phyloP scores from a whole-genome alignment of 2,888 invertebrate species.

The Philopedon plagiatum region DNA sequence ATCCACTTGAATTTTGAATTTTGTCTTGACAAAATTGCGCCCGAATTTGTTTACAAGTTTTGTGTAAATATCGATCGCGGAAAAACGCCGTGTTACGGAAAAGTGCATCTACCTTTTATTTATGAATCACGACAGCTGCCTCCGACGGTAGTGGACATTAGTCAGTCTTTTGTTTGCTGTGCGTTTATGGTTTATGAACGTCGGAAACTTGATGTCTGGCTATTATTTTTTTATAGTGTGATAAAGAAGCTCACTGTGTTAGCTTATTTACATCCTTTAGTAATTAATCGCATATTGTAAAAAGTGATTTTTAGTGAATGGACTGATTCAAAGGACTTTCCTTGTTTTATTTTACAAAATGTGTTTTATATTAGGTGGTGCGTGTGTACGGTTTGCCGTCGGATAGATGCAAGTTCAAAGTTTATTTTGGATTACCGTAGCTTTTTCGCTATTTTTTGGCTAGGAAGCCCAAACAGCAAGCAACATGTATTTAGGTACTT shows the following conservation, averaged over 20 bases:
- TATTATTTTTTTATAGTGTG: conserved; percentile 9
- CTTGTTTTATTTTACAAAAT: neutral
- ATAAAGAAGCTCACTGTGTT: neutral
- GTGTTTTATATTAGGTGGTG: conserved; percentile 13
- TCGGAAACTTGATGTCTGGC: conserved; percentile 20
- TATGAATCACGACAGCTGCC: conserved; percentile 34
- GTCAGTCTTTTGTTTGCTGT: conserved; percentile 55
- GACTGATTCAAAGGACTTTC: neutral
- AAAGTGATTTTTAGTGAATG: conserved; percentile 9
- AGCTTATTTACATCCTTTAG: conserved; percentile 2
- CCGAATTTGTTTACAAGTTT: conserved; percentile 43
- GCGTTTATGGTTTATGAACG: conserved; percentile 52
- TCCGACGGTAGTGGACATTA: conserved; percentile 53
- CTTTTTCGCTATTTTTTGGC: neutral
- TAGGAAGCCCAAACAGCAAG: conserved; percentile 34
- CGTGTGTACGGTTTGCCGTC: conserved; percentile 10
- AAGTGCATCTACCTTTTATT: conserved; percentile 31
- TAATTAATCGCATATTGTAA: neutral
- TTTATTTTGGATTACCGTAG: conserved; percentile 30
- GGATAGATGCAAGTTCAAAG: conserved; percentile 13
- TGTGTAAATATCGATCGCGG: conserved; percentile 17
- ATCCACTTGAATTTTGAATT: conserved; percentile 63
- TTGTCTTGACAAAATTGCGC: conserved; percentile 53
- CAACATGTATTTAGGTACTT: conserved; percentile 54
- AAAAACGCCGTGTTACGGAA: conserved; percentile 24